Evolutionary conservation across 2,888 invertebrate genomes (phyloP).

Genomic region (Cosmia pyralina): DNA sequence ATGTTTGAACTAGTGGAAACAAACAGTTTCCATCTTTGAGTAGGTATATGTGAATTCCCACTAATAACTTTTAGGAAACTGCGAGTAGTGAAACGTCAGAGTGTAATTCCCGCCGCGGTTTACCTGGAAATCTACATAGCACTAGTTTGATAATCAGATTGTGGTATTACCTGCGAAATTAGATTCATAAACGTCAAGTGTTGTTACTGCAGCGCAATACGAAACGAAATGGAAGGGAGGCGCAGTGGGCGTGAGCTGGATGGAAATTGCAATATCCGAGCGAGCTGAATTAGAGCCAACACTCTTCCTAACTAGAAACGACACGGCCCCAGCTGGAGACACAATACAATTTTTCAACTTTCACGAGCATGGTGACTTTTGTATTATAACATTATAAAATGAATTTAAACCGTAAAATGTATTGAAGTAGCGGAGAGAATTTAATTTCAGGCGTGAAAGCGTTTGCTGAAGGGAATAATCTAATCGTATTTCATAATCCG

Average conservation of each 20-base stretch:
- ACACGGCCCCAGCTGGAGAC: conserved; percentile 45
- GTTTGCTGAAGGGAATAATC: conserved; percentile 12
- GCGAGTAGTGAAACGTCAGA: conserved; percentile 6
- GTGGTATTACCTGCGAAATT: conserved; percentile 67
- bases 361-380: conserved; percentile 41
- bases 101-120: not conserved
- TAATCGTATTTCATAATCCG: not conserved
- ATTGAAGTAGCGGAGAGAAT: conserved; percentile 33
- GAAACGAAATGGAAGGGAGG: conserved; percentile 82
- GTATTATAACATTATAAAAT: conserved; percentile 39
- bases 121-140: conserved; percentile 14
- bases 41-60: conserved; percentile 4
- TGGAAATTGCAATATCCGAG: conserved; percentile 87
- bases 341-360: conserved; percentile 54
- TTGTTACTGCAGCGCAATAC: conserved; percentile 77
- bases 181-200: conserved; percentile 78
- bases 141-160: conserved; percentile 55
- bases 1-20: conserved; percentile 53
- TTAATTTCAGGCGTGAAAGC: conserved; percentile 37
- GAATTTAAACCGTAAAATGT: conserved; percentile 38
- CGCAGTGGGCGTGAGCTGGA: conserved; percentile 77
- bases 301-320: conserved; percentile 69
- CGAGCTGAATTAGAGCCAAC: conserved; percentile 74
- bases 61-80: conserved; percentile 28
- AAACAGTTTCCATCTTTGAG: conserved; percentile 38